Percentiles rank a stretch among this genome's conserved stretches.
These are phyloP conservation scores for Rhopilema esculentum DNA, from an alignment of 30 jellyfish, hydroid and myxozoan genomes.

Conservation along the genomic window DNA sequence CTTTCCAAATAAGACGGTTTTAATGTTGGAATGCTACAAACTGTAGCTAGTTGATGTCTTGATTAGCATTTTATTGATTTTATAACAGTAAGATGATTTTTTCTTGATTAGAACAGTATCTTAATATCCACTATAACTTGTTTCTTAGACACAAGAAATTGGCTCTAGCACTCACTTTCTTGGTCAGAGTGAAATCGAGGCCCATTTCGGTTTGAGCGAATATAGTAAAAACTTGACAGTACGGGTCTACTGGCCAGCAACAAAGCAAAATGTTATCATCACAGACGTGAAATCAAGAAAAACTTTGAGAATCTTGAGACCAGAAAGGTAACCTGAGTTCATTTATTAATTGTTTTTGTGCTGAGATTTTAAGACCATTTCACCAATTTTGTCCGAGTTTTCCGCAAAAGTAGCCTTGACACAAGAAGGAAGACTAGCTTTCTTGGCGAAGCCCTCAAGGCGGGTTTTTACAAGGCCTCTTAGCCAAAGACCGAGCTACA, in stretches of 20 bases:
- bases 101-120: too few relatives aligned
- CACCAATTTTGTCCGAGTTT: too few relatives aligned
- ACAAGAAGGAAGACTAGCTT: too few relatives aligned
- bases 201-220: slow-evolving; percentile 87
- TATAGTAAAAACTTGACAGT: slow-evolving; percentile 33
- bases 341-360: too few relatives aligned
- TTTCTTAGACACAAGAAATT: slow-evolving; percentile 66
- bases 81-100: too few relatives aligned
- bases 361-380: too few relatives aligned
- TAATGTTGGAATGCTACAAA: too few relatives aligned
- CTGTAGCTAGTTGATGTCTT: neutral
- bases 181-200: slow-evolving; percentile 95
- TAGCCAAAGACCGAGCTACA: too few relatives aligned
- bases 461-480: too few relatives aligned
- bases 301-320: slow-evolving; percentile 55
- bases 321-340: slow-evolving; percentile 19
- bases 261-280: slow-evolving; percentile 37
- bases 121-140: too few relatives aligned
- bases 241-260: slow-evolving; percentile 87
- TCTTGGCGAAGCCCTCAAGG: too few relatives aligned
- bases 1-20: neutral
- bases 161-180: slow-evolving; percentile 88
- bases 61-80: neutral
- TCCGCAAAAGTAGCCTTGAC: too few relatives aligned
- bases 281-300: slow-evolving; percentile 47